phyloP scores from a whole-genome alignment of 1,140 invertebrate genomes.

The Acarapis woodi region DNA sequence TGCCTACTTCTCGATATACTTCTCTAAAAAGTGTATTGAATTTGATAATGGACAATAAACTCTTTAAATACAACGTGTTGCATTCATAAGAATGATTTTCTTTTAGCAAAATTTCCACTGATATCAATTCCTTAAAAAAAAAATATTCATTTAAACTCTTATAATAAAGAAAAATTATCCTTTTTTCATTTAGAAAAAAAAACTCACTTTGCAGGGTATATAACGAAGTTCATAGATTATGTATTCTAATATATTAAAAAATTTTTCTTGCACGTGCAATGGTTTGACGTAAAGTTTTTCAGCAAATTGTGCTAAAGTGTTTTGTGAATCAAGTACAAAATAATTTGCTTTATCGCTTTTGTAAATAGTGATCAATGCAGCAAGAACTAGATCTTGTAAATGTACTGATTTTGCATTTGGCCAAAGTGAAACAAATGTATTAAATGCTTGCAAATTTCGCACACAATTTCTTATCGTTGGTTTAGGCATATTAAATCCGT shows the following conservation, averaged over 20 bases:
- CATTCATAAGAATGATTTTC: too few relatives aligned
- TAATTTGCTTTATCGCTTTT: constrained; percentile 95
- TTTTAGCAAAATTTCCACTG: too few relatives aligned
- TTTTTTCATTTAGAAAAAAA: constrained; percentile 48
- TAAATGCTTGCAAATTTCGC: constrained; percentile 75
- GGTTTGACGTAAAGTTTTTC: constrained; percentile 77
- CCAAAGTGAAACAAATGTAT: constrained; percentile 77
- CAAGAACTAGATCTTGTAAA: constrained; percentile 62
- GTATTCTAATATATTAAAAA: constrained; percentile 81
- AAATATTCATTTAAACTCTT: not conserved
- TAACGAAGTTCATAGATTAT: constrained; percentile 89
- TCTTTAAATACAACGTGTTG: constrained; percentile 61
- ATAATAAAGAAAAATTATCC: constrained; percentile 1
- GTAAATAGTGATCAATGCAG: constrained; percentile 83
- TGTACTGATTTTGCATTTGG: constrained; percentile 36
- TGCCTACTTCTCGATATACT: constrained; percentile 86
- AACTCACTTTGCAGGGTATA: constrained; percentile 91
- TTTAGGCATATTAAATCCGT: constrained; percentile 65
- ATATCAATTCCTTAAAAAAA: too few relatives aligned
- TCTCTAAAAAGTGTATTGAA: constrained; percentile 55
- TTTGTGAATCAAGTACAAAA: constrained; percentile 86
- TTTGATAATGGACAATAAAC: constrained; percentile 49
- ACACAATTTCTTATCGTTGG: constrained; percentile 38
- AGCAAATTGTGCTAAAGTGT: constrained; percentile 77
- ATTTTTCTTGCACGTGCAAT: constrained; percentile 69